phyloP scores from a whole-genome alignment of 1,140 invertebrate species.

The Aporrectodea caliginosa region DNA sequence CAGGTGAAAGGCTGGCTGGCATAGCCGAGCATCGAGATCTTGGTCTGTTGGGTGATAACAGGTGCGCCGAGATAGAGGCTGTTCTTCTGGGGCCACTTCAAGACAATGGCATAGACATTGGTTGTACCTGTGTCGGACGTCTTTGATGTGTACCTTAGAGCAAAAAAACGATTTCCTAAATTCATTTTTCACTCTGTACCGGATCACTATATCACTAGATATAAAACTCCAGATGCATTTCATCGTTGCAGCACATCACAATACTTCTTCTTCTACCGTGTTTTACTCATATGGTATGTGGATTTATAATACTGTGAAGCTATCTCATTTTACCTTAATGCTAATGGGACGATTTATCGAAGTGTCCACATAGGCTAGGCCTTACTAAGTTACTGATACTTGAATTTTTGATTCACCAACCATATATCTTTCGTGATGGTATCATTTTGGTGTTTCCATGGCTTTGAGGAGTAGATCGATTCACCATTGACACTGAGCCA shows the following conservation, averaged over 20 bases:
- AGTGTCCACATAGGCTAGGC: no score
- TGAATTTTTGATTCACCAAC: slow-evolving; percentile 24
- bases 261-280: no score
- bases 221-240: no score
- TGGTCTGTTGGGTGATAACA: slow-evolving; percentile 34
- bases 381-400: background rate
- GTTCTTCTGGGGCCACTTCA: slow-evolving; percentile 65
- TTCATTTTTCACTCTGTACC: background rate
- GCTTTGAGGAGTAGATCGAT: slow-evolving; percentile 74
- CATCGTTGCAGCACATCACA: no score
- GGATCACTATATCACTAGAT: no score
- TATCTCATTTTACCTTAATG: no score
- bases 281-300: no score
- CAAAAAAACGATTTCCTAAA: slow-evolving; percentile 8
- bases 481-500: slow-evolving; percentile 79
- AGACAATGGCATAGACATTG: slow-evolving; percentile 63
- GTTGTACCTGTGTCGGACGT: slow-evolving; percentile 36
- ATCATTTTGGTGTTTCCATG: slow-evolving; percentile 73
- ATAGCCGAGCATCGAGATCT: slow-evolving; percentile 46
- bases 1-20: background rate
- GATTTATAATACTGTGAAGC: no score
- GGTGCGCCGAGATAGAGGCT: slow-evolving; percentile 58
- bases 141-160: slow-evolving; percentile 62
- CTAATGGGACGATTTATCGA: no score
- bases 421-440: slow-evolving; percentile 62